A percentile compares a stretch with the other conserved stretches of the same genome.
Evolutionary conservation across 1,140 invertebrate species (phyloP).

Genomic region (Leguminivora glycinivorella): DNA sequence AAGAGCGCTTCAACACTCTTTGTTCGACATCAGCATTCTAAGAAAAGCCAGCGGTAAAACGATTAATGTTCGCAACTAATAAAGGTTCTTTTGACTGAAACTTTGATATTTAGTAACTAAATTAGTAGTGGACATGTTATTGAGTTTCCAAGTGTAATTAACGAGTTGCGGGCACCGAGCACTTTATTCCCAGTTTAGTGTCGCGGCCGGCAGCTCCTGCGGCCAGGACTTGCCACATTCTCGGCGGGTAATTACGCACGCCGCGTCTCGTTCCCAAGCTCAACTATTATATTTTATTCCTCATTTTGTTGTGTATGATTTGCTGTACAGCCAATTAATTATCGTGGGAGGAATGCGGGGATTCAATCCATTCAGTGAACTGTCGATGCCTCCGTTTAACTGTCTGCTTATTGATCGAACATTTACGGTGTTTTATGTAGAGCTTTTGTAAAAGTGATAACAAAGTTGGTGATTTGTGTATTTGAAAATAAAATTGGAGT

Average conservation of each 20-base stretch:
- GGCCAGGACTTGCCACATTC: conserved; percentile 71
- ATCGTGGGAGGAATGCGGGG: conserved; percentile 62
- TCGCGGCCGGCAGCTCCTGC: conserved; percentile 51
- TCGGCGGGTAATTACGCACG: conserved; percentile 73
- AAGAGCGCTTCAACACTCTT: conserved; percentile 55
- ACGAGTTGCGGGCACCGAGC: conserved; percentile 67
- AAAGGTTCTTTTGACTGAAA: conserved; percentile 6
- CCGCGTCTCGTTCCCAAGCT: conserved; percentile 64
- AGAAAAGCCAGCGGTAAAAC: conserved; percentile 32
- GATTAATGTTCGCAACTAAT: conserved; percentile 18
- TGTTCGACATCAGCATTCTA: conserved; percentile 43
- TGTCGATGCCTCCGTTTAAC: conserved; percentile 42
- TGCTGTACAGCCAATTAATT: conserved; percentile 69
- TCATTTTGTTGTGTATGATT: conserved; percentile 74
- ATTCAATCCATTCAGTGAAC: conserved; percentile 42
- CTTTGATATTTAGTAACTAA: conserved; percentile 40
- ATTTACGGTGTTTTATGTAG: not conserved
- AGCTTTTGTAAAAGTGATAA: not conserved
- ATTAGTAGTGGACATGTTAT: conserved; percentile 50
- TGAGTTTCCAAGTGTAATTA: conserved; percentile 67
- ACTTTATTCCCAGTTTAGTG: conserved; percentile 71
- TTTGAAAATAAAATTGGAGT: conserved; percentile 22
- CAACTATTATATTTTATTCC: conserved; percentile 72
- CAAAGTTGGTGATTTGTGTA: conserved; percentile 17
- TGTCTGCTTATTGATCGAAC: not conserved